Conservation (phyloP, 1,140 invertebrate genomes). For the Mycetomoellerius zeteki region DNA sequence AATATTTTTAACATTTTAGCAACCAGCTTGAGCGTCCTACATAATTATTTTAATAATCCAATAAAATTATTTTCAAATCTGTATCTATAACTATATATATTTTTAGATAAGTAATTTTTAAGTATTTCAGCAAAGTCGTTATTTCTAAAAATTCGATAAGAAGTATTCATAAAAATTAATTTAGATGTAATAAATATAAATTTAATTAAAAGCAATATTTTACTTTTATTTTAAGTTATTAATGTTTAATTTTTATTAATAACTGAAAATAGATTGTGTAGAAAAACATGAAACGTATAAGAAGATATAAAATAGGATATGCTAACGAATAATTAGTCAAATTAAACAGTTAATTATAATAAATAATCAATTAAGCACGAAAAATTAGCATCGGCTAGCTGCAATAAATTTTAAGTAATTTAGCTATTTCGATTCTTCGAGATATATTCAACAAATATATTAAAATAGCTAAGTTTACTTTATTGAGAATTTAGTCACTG, state of each 20-base stretch:
- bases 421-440: not conserved
- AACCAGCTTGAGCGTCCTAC: too few relatives aligned
- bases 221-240: slow-evolving; percentile 5
- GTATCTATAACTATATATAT: too few relatives aligned
- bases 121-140: too few relatives aligned
- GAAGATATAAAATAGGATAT: not conserved
- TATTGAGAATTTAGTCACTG: slow-evolving; percentile 23
- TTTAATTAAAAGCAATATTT: not conserved
- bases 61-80: too few relatives aligned
- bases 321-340: not conserved
- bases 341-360: not conserved
- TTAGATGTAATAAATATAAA: not conserved
- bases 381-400: not conserved
- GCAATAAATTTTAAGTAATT: not conserved
- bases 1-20: too few relatives aligned
- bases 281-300: not conserved
- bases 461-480: slow-evolving; percentile 17
- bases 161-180: not conserved
- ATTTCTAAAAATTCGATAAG: not conserved
- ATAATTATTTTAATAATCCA: too few relatives aligned
- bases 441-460: not conserved
- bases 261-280: not conserved
- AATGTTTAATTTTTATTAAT: slow-evolving; percentile 9
- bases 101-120: too few relatives aligned
- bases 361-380: not conserved